These are phyloP conservation scores for Australoheros facetus DNA, from an alignment of 2,797 vertebrate genomes.

Conservation along the genomic window DNA sequence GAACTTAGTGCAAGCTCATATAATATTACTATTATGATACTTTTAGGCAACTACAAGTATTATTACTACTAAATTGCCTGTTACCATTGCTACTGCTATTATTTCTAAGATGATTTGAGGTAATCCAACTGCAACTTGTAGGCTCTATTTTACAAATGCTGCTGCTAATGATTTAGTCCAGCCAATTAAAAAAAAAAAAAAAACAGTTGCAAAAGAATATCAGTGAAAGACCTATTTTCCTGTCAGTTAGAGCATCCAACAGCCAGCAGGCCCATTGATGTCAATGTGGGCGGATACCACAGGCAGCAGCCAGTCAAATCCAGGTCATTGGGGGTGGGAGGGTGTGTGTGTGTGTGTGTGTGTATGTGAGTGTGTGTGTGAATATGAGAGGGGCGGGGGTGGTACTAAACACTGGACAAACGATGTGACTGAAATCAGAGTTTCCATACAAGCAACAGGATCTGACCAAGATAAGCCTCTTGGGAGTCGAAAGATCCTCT, in stretches of 20 bases:
- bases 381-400: background rate
- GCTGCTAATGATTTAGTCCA: background rate
- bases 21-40: background rate
- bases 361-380: constrained; percentile 2
- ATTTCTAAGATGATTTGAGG: too few species aligned
- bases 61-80: background rate
- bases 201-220: constrained; percentile 11
- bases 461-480: constrained; percentile 77
- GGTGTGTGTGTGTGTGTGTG: constrained; percentile 9
- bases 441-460: constrained; percentile 71
- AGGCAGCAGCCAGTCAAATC: constrained; percentile 73
- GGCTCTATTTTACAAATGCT: background rate
- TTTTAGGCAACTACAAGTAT: background rate
- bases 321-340: constrained; percentile 61
- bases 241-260: constrained; percentile 25
- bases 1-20: background rate
- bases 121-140: background rate
- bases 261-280: constrained; percentile 30
- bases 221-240: constrained; percentile 31
- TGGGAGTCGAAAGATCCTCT: constrained; percentile 64
- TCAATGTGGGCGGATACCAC: constrained; percentile 54
- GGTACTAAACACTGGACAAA: constrained; percentile 43
- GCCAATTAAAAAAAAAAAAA: background rate
- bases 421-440: constrained; percentile 65
- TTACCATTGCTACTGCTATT: background rate